phyloP scores from a whole-genome alignment of 2,113 vertebrate genomes.

The Vanacampus margaritifer region DNA sequence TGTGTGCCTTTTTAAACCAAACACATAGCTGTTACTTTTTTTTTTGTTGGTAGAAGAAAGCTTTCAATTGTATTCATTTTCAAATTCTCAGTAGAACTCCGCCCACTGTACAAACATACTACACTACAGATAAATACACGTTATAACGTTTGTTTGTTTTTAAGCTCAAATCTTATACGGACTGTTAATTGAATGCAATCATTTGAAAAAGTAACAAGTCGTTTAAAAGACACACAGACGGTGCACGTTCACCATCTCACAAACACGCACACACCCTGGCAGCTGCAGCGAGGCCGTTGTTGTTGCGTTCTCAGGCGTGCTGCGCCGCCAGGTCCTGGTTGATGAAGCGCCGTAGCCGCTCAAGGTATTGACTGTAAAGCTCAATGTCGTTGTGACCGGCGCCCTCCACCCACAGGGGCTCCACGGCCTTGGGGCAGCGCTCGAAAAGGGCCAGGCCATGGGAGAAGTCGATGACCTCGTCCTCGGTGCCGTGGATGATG shows the following conservation, averaged over 20 bases:
- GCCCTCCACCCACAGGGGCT: conserved; percentile 97
- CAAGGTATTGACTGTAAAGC: conserved; percentile 98
- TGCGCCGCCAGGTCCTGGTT: conserved; percentile 88
- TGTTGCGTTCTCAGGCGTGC: conserved; percentile 61
- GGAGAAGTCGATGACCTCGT: conserved; percentile 98
- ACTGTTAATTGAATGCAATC: conserved; percentile 5
- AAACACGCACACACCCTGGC: conserved; percentile 13
- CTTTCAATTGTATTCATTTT: neutral
- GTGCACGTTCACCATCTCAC: conserved; percentile 13
- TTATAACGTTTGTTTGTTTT: conserved; percentile 1
- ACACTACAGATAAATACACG: conserved; percentile 17
- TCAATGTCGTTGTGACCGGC: conserved; percentile 98
- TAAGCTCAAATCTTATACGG: neutral
- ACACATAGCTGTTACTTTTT: conserved; percentile 11
- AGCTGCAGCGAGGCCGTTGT: conserved; percentile 40
- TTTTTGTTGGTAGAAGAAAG: neutral
- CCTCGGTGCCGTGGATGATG: conserved; percentile 97
- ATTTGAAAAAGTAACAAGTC: conserved; percentile 38
- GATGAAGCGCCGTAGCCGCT: conserved; percentile 95
- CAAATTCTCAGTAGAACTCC: neutral
- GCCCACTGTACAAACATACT: conserved; percentile 10
- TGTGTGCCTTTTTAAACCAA: conserved; percentile 53
- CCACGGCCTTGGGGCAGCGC: conserved; percentile 94
- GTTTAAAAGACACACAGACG: conserved; percentile 63
- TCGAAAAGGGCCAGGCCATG: conserved; percentile 93